Percentiles rank a stretch among this genome's conserved stretches.
Conservation (phyloP, 2,888 invertebrate genomes). For the Rhorus exstirpatorius region DNA sequence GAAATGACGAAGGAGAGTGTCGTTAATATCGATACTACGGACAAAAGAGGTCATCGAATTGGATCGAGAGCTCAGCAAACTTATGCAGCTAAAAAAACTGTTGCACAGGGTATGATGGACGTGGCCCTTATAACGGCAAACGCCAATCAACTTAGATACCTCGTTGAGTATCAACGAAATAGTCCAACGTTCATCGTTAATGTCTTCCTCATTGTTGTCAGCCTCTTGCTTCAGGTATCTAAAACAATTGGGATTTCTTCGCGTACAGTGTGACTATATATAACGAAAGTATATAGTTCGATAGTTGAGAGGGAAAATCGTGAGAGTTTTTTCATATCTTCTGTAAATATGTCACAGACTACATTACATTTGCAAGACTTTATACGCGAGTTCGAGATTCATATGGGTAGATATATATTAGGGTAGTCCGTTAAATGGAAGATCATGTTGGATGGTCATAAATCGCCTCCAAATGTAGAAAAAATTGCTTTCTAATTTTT, state of each 20-base stretch:
- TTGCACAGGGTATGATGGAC: slow-evolving; percentile 91
- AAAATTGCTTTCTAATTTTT: no score
- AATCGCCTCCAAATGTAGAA: no score
- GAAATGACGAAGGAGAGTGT: slow-evolving; percentile 64
- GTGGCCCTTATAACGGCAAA: slow-evolving; percentile 91
- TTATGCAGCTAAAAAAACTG: slow-evolving; percentile 88
- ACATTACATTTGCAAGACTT: no score
- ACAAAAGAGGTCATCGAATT: slow-evolving; percentile 70
- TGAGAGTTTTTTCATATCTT: no score
- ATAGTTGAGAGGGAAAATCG: not conserved
- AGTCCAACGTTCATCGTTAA: slow-evolving; percentile 88
- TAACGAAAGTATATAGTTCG: not conserved
- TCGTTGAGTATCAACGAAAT: slow-evolving; percentile 88
- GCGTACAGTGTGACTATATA: not conserved
- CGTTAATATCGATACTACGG: slow-evolving; percentile 75
- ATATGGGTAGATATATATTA: no score
- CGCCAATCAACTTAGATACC: slow-evolving; percentile 90
- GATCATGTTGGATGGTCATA: no score
- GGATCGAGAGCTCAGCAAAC: slow-evolving; percentile 79
- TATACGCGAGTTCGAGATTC: no score
- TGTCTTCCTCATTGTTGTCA: slow-evolving; percentile 88
- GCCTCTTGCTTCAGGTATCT: slow-evolving; percentile 89
- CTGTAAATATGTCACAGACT: no score
- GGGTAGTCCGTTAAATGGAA: no score
- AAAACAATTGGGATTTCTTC: not conserved